phyloP scores from a whole-genome alignment of 2,888 invertebrate genomes.

The Ethmia dodecea region DNA sequence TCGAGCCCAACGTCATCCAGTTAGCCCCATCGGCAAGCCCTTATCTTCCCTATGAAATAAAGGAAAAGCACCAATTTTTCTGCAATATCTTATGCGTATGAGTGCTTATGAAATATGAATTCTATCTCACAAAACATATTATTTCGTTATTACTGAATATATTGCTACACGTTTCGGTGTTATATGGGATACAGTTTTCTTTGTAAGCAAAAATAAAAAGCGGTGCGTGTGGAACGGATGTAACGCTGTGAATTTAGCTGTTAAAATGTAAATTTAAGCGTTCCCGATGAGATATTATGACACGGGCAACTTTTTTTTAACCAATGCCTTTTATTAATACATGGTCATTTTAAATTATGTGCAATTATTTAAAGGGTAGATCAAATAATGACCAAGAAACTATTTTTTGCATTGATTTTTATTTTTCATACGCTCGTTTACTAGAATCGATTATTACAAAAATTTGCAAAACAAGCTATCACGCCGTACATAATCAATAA shows the following conservation, averaged over 20 bases:
- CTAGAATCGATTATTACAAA: no score
- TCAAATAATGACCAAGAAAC: no score
- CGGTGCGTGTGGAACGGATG: slow-evolving; percentile 28
- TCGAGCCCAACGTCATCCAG: slow-evolving; percentile 43
- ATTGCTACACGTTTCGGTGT: slow-evolving; percentile 58
- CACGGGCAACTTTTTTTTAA: no score
- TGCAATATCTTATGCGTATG: slow-evolving; percentile 66
- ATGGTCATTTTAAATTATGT: no score
- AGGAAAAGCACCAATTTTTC: slow-evolving; percentile 56
- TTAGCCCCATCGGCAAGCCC: slow-evolving; percentile 51
- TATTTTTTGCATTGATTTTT: no score
- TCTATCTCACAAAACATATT: slow-evolving; percentile 71
- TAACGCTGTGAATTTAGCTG: slow-evolving; percentile 17
- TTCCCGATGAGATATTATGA: slow-evolving; percentile 24
- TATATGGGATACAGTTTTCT: slow-evolving; percentile 45
- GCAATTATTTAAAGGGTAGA: no score
- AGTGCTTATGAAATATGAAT: slow-evolving; percentile 75
- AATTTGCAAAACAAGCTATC: no score
- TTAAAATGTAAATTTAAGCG: slow-evolving; percentile 27
- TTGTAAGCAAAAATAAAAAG: slow-evolving; percentile 48
- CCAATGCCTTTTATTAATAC: no score
- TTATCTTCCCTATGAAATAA: slow-evolving; percentile 69
- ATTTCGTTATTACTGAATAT: slow-evolving; percentile 70
- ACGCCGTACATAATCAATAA: no score
- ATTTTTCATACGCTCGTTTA: no score